Percentiles rank a stretch among this genome's conserved stretches.
Conservation (phyloP, 2,113 vertebrate species). For the Oenanthe melanoleuca region DNA sequence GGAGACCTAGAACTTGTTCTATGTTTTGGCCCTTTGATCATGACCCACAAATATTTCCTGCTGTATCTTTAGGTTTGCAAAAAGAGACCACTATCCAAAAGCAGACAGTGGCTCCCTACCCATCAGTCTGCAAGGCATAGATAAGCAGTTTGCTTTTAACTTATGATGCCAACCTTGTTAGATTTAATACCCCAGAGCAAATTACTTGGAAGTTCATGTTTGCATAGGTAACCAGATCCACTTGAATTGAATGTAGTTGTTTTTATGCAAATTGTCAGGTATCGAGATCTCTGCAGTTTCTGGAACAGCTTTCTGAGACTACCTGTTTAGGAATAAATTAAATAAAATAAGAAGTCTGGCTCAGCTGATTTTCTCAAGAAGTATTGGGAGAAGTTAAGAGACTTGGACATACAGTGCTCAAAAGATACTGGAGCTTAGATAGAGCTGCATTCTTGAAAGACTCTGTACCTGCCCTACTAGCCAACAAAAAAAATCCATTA, state of each 20-base stretch:
- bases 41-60: background rate
- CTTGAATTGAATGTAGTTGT: background rate
- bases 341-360: background rate
- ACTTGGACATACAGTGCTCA: background rate
- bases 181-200: background rate
- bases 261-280: background rate
- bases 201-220: background rate
- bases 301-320: background rate
- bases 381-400: background rate
- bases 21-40: background rate
- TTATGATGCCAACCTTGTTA: background rate
- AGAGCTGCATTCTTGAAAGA: background rate
- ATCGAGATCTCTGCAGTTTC: background rate
- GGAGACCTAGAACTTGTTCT: background rate
- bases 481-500: background rate
- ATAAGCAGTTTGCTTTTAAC: background rate
- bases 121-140: background rate
- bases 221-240: background rate
- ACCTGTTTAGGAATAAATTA: background rate
- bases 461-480: background rate
- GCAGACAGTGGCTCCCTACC: background rate
- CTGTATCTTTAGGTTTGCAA: background rate
- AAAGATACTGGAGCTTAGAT: background rate
- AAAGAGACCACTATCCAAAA: background rate
- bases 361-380: background rate